Evolutionary conservation across 1,140 invertebrate species (phyloP).

Genomic region (Leptinotarsa undecemlineata): DNA sequence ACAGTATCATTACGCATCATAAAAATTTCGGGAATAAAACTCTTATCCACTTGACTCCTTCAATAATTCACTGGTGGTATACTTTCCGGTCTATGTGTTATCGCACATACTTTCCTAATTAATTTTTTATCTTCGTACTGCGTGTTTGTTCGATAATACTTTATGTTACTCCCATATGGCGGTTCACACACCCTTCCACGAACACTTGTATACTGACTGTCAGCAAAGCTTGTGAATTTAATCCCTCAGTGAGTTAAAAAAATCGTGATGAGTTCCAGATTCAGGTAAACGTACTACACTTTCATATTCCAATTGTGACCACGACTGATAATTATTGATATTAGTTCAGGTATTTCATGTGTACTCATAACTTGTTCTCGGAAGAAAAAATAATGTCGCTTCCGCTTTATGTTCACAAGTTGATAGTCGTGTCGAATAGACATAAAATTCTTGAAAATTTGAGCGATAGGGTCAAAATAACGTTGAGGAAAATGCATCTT

Average conservation of each 20-base stretch:
- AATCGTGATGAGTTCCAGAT: not conserved
- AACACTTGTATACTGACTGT: not conserved
- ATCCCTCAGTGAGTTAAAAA: not conserved
- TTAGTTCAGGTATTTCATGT: too few species aligned
- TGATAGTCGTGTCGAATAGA: too few species aligned
- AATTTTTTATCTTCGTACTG: slow-evolving; percentile 12
- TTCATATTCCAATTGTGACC: too few species aligned
- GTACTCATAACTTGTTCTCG: too few species aligned
- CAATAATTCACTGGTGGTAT: not conserved
- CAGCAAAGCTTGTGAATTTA: not conserved
- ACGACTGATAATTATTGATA: too few species aligned
- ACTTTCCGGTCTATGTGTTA: not conserved
- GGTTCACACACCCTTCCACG: slow-evolving; percentile 15
- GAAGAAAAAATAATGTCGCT: too few species aligned
- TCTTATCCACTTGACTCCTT: not conserved
- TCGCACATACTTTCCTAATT: not conserved
- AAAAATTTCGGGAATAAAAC: not conserved
- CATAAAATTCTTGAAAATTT: too few species aligned
- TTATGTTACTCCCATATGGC: slow-evolving; percentile 7
- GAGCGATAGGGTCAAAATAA: too few species aligned
- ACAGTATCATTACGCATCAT: too few species aligned
- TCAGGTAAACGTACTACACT: not conserved
- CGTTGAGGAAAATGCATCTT: too few species aligned
- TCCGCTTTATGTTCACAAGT: too few species aligned
- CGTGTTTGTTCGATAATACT: slow-evolving; percentile 19